A percentile compares a stretch with the other conserved stretches of the same genome.
Conservation (phyloP, 2,113 vertebrate species). For the Diglossa brunneiventris region DNA sequence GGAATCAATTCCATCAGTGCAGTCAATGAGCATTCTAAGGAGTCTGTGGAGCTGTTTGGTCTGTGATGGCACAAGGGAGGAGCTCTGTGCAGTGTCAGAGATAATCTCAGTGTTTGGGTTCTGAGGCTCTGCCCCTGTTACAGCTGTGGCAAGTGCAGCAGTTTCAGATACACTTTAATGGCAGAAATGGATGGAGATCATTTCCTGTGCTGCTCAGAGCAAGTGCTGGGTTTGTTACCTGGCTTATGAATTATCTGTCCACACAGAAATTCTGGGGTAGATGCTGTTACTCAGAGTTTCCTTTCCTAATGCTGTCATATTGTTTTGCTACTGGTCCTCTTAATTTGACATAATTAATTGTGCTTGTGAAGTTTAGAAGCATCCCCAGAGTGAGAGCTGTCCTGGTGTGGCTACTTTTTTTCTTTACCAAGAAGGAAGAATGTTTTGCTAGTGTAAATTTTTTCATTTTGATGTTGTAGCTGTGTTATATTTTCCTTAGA, state of each 20-base stretch:
- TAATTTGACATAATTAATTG: not conserved
- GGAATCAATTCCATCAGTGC: not conserved
- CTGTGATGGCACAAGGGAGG: not conserved
- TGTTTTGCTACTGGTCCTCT: not conserved
- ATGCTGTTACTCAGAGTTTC: not conserved
- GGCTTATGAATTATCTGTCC: not conserved
- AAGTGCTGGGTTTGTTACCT: not conserved
- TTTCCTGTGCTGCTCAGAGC: not conserved
- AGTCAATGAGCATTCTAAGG: not conserved
- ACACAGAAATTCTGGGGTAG: not conserved
- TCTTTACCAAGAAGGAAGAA: not conserved
- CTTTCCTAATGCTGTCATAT: not conserved
- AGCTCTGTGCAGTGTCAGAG: not conserved
- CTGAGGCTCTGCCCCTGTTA: not conserved
- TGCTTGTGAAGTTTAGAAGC: not conserved
- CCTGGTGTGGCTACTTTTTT: not conserved
- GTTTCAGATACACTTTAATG: not conserved
- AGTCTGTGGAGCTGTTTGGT: not conserved
- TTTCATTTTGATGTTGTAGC: not conserved
- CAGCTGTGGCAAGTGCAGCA: not conserved
- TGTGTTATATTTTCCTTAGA: conserved; percentile 30
- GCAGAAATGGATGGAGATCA: not conserved
- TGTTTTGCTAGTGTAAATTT: conserved; percentile 5
- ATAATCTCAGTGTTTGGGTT: not conserved
- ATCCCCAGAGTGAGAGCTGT: not conserved